phyloP scores from a whole-genome alignment of 1,140 invertebrate species.

The silkworm (Bombyx mori) region DNA sequence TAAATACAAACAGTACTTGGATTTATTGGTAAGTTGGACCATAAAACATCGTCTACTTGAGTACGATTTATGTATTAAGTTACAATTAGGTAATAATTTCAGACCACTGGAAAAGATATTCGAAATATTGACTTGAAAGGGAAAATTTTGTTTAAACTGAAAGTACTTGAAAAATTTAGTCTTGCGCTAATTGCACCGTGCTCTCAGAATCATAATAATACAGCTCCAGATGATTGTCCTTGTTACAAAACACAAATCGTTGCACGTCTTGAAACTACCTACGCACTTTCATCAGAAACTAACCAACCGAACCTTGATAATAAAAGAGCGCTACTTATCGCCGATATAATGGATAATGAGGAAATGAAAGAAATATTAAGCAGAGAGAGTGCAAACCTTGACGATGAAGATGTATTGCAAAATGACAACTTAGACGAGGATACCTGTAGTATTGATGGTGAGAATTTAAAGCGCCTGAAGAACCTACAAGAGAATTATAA shows the following conservation, averaged over 20 bases:
- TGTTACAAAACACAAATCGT: constrained; percentile 42
- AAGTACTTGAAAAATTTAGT: constrained; percentile 57
- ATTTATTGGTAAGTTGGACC: constrained; percentile 36
- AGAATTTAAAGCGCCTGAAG: constrained; percentile 50
- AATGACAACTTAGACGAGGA: constrained; percentile 15
- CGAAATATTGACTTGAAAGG: constrained; percentile 48
- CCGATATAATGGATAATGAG: constrained; percentile 55
- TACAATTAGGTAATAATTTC: constrained; percentile 13
- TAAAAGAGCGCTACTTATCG: constrained; percentile 54
- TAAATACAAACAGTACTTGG: constrained; percentile 54
- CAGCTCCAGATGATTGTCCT: constrained; percentile 27
- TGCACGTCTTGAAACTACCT: constrained; percentile 32
- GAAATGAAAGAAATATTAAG: constrained; percentile 60
- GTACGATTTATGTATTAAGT: background rate
- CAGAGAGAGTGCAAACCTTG: constrained; percentile 27
- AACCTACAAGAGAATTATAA: constrained; percentile 53
- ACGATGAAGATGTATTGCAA: constrained; percentile 23
- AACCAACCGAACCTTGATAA: constrained; percentile 29
- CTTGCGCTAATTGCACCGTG: constrained; percentile 53
- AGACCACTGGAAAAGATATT: constrained; percentile 54
- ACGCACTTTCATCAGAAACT: constrained; percentile 29
- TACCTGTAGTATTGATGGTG: constrained; percentile 19
- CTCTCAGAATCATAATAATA: constrained; percentile 25
- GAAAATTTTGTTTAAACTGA: constrained; percentile 61
- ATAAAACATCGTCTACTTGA: background rate